A percentile compares a stretch with the other conserved stretches of the same genome.
phyloP scores from a whole-genome alignment of 2,113 vertebrate species.

The Cyphomyrus plagiostoma region DNA sequence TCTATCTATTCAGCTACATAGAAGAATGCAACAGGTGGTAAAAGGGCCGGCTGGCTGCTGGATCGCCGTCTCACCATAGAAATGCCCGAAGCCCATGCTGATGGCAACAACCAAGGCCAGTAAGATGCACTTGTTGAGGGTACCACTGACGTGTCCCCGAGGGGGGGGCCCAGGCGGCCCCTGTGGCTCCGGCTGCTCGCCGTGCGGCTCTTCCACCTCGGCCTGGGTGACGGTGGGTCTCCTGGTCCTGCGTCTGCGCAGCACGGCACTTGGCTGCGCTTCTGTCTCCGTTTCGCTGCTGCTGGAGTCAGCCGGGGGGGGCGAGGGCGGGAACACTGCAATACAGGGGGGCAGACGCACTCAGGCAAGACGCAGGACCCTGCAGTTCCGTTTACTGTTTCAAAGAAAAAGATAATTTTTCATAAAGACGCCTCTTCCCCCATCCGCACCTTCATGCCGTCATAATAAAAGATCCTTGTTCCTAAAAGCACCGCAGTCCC shows the following conservation, averaged over 20 bases:
- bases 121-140: constrained; percentile 75
- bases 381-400: neutral
- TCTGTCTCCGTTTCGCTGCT: constrained; percentile 69
- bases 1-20: neutral
- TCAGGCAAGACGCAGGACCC: neutral
- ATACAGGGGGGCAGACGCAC: neutral
- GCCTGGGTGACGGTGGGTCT: constrained; percentile 48
- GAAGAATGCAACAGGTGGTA: neutral
- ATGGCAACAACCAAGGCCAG: constrained; percentile 77
- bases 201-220: constrained; percentile 43
- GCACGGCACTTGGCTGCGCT: constrained; percentile 38
- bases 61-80: constrained; percentile 67
- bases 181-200: constrained; percentile 17
- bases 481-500: neutral
- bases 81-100: constrained; percentile 87
- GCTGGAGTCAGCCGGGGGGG: constrained; percentile 58
- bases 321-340: constrained; percentile 47
- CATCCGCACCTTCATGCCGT: neutral
- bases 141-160: constrained; percentile 46
- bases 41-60: neutral
- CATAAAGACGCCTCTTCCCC: neutral
- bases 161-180: constrained; percentile 6
- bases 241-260: constrained; percentile 55
- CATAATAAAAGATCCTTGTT: neutral
- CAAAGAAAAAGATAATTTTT: neutral